Percentiles rank a stretch among this genome's conserved stretches.
phyloP scores from a whole-genome alignment of 2,113 vertebrate genomes.

The Hydropotes inermis region DNA sequence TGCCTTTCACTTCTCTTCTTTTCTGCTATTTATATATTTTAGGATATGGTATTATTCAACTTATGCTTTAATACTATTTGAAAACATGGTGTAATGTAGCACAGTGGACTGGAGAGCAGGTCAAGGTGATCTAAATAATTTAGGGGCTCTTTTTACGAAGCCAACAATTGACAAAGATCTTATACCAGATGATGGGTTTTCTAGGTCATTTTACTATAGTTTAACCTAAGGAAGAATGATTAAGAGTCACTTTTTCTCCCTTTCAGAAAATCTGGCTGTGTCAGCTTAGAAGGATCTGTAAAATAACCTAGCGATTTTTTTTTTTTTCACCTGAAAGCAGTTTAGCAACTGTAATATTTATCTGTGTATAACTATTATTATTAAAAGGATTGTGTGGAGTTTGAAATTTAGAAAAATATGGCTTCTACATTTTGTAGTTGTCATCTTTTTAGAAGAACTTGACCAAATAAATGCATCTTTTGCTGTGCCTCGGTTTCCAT shows the following conservation, averaged over 20 bases:
- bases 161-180: background rate
- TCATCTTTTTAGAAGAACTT: conserved; percentile 17
- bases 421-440: background rate
- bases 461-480: conserved; percentile 32
- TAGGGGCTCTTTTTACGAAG: background rate
- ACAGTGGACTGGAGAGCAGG: background rate
- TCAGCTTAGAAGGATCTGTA: background rate
- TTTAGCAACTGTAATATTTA: background rate
- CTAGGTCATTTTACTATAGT: background rate
- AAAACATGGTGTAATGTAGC: background rate
- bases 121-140: background rate
- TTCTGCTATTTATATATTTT: background rate
- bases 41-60: background rate
- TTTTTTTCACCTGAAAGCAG: background rate
- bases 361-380: background rate
- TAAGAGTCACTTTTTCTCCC: background rate
- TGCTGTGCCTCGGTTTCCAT: conserved; percentile 40
- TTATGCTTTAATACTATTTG: background rate
- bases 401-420: background rate
- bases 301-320: background rate
- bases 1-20: background rate
- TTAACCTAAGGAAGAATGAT: background rate
- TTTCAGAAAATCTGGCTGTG: background rate
- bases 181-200: background rate
- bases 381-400: background rate